Evolutionary conservation across 2,797 vertebrate genomes (phyloP).

Genomic region (Gobionotothen gibberifrons): DNA sequence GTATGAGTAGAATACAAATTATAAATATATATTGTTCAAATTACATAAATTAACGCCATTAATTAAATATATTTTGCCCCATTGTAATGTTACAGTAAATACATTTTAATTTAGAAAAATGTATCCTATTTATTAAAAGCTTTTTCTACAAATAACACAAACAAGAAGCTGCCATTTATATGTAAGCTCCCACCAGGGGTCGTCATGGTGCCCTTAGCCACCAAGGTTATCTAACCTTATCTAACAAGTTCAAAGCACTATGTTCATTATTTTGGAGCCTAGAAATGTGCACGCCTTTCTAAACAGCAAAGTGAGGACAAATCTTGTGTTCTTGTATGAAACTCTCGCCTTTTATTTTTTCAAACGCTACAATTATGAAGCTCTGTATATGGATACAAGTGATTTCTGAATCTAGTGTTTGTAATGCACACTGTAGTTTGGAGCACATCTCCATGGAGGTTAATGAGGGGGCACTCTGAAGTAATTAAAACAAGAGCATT

Average conservation of each 20-base stretch:
- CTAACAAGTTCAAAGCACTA: constrained; percentile 49
- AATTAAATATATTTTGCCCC: not conserved
- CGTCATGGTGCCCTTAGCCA: constrained; percentile 64
- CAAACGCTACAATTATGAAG: constrained; percentile 27
- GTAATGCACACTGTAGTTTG: constrained; percentile 75
- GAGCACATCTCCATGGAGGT: constrained; percentile 80
- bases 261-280: not conserved
- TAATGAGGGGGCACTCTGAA: constrained; percentile 83
- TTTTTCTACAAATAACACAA: constrained; percentile 29
- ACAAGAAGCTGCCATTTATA: constrained; percentile 23
- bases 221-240: constrained; percentile 58
- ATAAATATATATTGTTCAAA: not conserved
- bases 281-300: not conserved
- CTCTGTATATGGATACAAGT: constrained; percentile 53
- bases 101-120: not conserved
- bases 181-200: constrained; percentile 75
- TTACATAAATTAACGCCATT: not conserved
- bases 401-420: constrained; percentile 65
- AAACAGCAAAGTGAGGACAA: not conserved
- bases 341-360: constrained; percentile 16
- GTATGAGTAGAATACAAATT: not conserved
- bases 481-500: constrained; percentile 86
- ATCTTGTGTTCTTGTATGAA: not conserved
- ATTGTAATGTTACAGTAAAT: not conserved
- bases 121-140: constrained; percentile 9